phyloP scores from a whole-genome alignment of 2,797 vertebrate genomes.

The Champsocephalus gunnari region DNA sequence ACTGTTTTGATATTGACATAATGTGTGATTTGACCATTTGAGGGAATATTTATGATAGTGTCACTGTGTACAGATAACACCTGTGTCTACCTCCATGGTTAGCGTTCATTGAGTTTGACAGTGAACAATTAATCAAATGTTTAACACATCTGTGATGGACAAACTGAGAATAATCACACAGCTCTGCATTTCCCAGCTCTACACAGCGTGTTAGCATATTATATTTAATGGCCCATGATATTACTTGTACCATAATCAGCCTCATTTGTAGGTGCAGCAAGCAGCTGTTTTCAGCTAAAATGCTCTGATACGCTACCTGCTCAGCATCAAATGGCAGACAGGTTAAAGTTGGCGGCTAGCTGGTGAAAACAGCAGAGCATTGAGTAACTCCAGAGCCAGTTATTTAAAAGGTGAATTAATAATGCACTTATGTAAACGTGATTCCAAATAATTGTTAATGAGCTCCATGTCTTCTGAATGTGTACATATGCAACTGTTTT shows the following conservation, averaged over 20 bases:
- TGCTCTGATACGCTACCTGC: neutral
- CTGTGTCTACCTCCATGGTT: neutral
- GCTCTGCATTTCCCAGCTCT: neutral
- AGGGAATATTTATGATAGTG: neutral
- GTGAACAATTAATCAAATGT: neutral
- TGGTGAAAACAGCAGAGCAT: neutral
- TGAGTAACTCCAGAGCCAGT: neutral
- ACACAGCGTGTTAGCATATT: neutral
- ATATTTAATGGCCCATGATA: neutral
- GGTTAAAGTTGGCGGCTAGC: neutral
- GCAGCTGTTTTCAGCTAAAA: constrained; percentile 8
- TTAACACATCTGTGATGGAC: neutral
- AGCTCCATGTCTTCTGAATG: neutral
- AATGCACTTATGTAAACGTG: neutral
- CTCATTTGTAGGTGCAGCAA: neutral
- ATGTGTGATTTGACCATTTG: neutral
- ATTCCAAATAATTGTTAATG: neutral
- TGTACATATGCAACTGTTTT: neutral
- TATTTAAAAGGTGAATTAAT: neutral
- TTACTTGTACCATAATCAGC: neutral
- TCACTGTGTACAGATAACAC: too few relatives aligned
- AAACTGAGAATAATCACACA: neutral
- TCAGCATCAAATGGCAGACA: neutral
- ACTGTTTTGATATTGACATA: constrained; percentile 22
- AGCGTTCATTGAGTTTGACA: neutral